Conservation (phyloP, 2,888 invertebrate genomes). For the Clivina fossor region DNA sequence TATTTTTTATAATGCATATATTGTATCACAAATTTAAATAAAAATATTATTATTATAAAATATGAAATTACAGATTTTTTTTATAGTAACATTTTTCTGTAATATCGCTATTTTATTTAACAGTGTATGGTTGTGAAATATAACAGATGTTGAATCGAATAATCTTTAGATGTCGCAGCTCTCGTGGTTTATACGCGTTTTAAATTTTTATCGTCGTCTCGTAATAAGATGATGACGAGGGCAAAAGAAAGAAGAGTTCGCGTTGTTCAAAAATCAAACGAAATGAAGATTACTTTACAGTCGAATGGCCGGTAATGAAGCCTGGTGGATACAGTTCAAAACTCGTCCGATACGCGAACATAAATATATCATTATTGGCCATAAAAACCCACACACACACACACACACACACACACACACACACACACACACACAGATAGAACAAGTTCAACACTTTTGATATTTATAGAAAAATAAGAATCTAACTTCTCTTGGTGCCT, state of each 20-base stretch:
- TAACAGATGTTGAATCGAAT: neutral
- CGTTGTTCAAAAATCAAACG: no score
- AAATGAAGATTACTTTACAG: conserved; percentile 1
- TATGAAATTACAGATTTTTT: no score
- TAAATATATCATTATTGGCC: neutral
- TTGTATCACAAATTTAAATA: neutral
- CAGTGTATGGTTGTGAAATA: neutral
- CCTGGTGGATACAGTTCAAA: neutral
- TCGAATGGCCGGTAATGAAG: neutral
- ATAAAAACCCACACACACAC: neutral
- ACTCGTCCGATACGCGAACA: neutral
- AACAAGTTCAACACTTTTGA: neutral
- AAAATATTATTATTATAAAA: neutral
- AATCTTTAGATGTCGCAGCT: neutral
- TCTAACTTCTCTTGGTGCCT: no score
- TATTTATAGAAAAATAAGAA: conserved; percentile 5
- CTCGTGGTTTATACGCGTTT: conserved; percentile 2
- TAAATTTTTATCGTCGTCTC: neutral
- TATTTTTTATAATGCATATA: neutral
- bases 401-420: no score
- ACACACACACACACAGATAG: no score
- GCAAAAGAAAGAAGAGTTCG: neutral
- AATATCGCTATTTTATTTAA: neutral
- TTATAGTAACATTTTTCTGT: neutral
- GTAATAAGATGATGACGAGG: neutral